Evolutionary conservation across 2,113 vertebrate genomes (phyloP).

Genomic region (Clarias macrocephalus): DNA sequence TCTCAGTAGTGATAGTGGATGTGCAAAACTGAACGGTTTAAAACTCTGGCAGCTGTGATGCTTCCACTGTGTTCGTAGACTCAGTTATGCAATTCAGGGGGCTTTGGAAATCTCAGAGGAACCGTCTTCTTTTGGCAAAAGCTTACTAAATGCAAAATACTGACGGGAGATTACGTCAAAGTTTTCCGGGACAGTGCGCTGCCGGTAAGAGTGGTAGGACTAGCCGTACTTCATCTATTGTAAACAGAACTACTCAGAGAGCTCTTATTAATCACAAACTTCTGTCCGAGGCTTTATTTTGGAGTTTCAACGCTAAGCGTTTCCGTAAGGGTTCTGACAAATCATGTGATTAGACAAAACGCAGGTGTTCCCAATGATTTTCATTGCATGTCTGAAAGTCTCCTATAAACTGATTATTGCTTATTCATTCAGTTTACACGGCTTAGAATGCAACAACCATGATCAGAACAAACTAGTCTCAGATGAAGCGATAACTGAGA

Average conservation of each 20-base stretch:
- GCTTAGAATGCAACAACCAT: background rate
- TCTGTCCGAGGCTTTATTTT: background rate
- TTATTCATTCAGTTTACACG: background rate
- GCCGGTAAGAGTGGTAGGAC: conserved; percentile 12
- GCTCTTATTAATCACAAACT: conserved; percentile 13
- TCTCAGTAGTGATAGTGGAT: background rate
- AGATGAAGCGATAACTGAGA: background rate
- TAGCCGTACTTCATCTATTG: background rate
- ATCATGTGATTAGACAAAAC: conserved; percentile 16
- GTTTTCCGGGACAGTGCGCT: conserved; percentile 5
- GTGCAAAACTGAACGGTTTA: background rate
- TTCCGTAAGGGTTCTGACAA: conserved; percentile 20
- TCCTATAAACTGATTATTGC: background rate
- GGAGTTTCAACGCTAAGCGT: background rate
- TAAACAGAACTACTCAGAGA: conserved; percentile 10
- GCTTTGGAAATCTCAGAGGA: background rate
- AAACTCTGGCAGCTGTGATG: background rate
- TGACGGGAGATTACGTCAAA: background rate
- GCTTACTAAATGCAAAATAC: background rate
- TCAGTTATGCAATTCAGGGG: background rate
- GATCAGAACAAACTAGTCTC: background rate
- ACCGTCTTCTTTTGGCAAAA: background rate
- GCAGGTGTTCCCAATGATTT: background rate
- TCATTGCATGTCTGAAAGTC: background rate
- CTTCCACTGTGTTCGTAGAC: background rate